Evolutionary conservation across 2,113 vertebrate genomes (phyloP).

Genomic region (Cyanocitta stelleri): DNA sequence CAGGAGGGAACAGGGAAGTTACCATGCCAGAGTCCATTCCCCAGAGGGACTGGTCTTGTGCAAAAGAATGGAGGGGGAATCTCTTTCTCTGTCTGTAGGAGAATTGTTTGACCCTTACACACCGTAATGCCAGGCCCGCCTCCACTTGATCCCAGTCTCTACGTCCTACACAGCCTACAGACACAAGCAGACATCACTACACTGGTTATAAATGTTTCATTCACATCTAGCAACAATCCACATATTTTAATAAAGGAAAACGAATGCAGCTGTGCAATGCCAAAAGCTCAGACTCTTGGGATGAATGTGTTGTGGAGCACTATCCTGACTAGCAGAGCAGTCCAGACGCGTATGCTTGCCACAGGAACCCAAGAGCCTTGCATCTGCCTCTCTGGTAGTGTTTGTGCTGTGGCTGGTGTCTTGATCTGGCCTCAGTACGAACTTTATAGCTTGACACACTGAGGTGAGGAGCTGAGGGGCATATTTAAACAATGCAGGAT

Average conservation of each 20-base stretch:
- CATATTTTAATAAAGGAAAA: not conserved
- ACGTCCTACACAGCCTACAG: not conserved
- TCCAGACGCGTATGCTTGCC: rapidly evolving
- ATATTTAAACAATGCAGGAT: not conserved
- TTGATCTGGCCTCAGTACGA: rapidly evolving
- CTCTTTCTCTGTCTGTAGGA: not conserved
- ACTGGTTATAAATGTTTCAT: not conserved
- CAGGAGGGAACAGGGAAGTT: not conserved
- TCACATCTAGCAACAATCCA: not conserved
- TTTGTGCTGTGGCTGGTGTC: not conserved
- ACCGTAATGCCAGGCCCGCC: not conserved
- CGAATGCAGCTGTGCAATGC: not conserved
- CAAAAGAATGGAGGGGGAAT: not conserved
- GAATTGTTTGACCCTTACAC: not conserved
- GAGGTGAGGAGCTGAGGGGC: not conserved
- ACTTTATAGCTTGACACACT: not conserved
- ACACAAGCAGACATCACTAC: not conserved
- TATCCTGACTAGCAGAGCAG: not conserved
- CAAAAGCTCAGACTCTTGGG: not conserved
- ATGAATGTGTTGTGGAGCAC: not conserved
- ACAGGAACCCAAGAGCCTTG: not conserved
- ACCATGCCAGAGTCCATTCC: not conserved
- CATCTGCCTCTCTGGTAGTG: not conserved
- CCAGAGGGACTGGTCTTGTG: not conserved
- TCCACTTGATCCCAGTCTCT: not conserved